Percentiles rank a stretch among this genome's conserved stretches.
phyloP scores from a whole-genome alignment of 92 coral and sea anemone species.

The Epizoanthus stellaris region DNA sequence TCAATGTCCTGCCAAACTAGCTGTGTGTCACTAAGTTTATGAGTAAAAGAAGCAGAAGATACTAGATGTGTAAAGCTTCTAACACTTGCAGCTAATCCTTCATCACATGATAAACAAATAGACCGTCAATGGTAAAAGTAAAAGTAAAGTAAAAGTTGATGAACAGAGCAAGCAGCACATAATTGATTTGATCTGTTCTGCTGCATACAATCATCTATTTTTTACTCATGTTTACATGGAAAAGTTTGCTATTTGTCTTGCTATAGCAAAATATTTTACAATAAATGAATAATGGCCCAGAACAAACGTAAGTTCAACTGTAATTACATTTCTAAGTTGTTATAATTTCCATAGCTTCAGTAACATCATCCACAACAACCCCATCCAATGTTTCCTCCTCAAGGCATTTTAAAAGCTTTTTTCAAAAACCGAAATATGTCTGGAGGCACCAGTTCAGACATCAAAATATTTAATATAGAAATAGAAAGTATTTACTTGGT shows the following conservation, averaged over 20 bases:
- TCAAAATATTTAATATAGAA: too few relatives aligned
- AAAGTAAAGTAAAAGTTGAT: too few relatives aligned
- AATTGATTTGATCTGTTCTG: neutral
- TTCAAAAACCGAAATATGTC: slow-evolving; percentile 1
- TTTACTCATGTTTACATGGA: slow-evolving; percentile 18
- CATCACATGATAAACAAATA: neutral
- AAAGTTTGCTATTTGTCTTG: slow-evolving; percentile 10
- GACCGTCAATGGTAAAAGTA: too few relatives aligned
- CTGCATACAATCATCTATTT: neutral
- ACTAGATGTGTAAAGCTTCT: slow-evolving; percentile 1
- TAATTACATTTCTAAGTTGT: neutral
- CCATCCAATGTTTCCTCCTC: neutral
- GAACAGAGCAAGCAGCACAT: neutral
- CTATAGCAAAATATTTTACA: neutral
- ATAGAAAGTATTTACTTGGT: too few relatives aligned
- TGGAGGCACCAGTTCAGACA: neutral
- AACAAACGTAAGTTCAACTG: slow-evolving; percentile 12
- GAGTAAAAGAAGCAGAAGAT: neutral
- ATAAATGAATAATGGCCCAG: slow-evolving; percentile 19
- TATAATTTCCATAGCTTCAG: neutral
- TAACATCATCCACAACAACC: slow-evolving; percentile 1
- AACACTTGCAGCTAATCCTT: neutral
- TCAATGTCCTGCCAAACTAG: slow-evolving; percentile 4
- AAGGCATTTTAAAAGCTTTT: slow-evolving; percentile 6
- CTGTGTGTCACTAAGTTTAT: neutral